These are phyloP conservation scores for Oncorhynchus gorbuscha DNA, from an alignment of 2,113 vertebrate genomes.

Conservation along the genomic window DNA sequence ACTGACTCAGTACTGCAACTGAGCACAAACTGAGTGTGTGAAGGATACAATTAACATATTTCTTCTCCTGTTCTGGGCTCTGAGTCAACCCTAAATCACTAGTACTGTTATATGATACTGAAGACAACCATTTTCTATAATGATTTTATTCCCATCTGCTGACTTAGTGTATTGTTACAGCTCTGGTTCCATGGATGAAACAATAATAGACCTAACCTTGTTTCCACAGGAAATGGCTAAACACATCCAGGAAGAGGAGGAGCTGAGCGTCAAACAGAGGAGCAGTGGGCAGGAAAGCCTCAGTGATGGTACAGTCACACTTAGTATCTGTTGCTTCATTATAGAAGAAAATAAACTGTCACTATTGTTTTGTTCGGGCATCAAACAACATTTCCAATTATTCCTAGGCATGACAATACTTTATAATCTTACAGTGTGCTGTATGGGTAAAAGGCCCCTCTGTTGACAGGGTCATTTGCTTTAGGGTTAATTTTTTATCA, in stretches of 20 bases:
- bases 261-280: conserved; percentile 51
- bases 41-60: too few species aligned
- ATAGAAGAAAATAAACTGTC: too few species aligned
- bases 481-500: neutral
- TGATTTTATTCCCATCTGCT: neutral
- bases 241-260: conserved; percentile 76
- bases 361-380: too few species aligned
- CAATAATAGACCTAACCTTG: neutral
- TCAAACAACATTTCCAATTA: too few species aligned
- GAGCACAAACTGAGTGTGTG: neutral
- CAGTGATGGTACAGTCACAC: conserved; percentile 55
- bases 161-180: neutral
- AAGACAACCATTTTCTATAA: neutral
- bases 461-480: too few species aligned
- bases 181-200: neutral
- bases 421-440: too few species aligned
- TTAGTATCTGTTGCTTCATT: too few species aligned
- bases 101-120: neutral
- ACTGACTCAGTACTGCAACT: neutral
- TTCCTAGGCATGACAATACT: too few species aligned
- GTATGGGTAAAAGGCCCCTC: too few species aligned
- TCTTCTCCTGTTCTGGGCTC: too few species aligned
- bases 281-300: conserved; percentile 43
- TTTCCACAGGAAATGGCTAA: conserved; percentile 76
- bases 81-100: too few species aligned